These are phyloP conservation scores for Xylocopa sonorina DNA, from an alignment of 1,140 invertebrate genomes.

Conservation along the genomic window DNA sequence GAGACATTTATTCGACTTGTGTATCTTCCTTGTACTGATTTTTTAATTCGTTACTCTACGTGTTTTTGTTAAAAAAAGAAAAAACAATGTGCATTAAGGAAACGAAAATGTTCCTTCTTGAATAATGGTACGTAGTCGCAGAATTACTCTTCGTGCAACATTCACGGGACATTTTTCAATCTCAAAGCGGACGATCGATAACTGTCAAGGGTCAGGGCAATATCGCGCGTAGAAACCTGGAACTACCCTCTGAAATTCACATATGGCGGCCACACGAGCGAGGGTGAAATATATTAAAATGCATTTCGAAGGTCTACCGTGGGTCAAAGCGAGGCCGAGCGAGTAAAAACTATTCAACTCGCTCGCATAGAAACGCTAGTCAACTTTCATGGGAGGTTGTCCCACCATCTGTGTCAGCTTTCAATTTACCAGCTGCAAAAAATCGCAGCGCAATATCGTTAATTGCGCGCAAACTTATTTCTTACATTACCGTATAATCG, in stretches of 20 bases:
- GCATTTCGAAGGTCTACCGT: constrained; percentile 24
- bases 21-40: too few relatives aligned
- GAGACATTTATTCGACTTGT: too few relatives aligned
- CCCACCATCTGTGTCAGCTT: constrained; percentile 53
- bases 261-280: constrained; percentile 41
- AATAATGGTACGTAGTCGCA: background rate
- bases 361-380: background rate
- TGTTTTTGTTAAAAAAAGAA: too few relatives aligned
- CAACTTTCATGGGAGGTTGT: constrained; percentile 33
- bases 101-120: background rate
- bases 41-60: too few relatives aligned
- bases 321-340: constrained; percentile 19
- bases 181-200: constrained; percentile 20
- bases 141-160: background rate
- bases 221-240: constrained; percentile 3
- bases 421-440: background rate
- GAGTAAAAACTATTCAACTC: constrained; percentile 51
- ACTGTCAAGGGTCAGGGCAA: constrained; percentile 14
- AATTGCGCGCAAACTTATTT: background rate
- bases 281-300: constrained; percentile 66
- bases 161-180: constrained; percentile 1
- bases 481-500: background rate
- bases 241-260: constrained; percentile 45
- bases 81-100: background rate
- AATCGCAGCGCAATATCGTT: background rate